These are phyloP conservation scores for Hyperoodon ampullatus DNA, from an alignment of 2,113 vertebrate species.

Conservation along the genomic window DNA sequence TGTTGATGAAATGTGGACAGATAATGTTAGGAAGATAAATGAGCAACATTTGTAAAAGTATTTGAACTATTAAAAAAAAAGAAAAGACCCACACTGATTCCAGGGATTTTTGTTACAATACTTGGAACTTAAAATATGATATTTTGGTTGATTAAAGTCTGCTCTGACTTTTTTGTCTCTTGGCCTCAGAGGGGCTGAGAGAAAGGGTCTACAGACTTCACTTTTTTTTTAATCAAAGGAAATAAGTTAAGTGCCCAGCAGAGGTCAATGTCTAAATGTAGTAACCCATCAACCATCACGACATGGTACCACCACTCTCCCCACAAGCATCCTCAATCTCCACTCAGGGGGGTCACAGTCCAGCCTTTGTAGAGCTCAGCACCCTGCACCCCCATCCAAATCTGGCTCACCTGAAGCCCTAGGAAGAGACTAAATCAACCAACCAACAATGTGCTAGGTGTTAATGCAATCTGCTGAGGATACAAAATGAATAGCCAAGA, in stretches of 20 bases:
- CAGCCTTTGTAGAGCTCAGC: neutral
- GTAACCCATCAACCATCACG: neutral
- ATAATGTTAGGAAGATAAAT: slow-evolving; percentile 55
- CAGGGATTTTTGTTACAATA: slow-evolving; percentile 47
- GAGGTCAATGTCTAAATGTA: neutral
- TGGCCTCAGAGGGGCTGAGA: slow-evolving; percentile 2
- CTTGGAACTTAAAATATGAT: slow-evolving; percentile 47
- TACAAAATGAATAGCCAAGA: neutral
- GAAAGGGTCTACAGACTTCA: neutral
- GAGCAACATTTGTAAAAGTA: slow-evolving; percentile 63
- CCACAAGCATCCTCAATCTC: neutral
- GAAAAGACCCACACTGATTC: slow-evolving; percentile 48
- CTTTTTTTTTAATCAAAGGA: neutral
- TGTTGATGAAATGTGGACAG: slow-evolving; percentile 53
- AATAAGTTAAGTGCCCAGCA: neutral
- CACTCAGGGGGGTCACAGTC: neutral
- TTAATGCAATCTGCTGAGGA: neutral
- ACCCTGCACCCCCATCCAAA: neutral
- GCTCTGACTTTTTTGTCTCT: slow-evolving; percentile 25
- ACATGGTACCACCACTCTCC: neutral
- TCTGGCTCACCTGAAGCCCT: neutral
- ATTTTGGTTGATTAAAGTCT: slow-evolving; percentile 52
- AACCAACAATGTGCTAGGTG: neutral
- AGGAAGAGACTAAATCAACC: neutral
- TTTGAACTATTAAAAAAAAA: slow-evolving; percentile 56